A percentile compares a stretch with the other conserved stretches of the same genome.
phyloP scores from a whole-genome alignment of 30 jellyfish, hydroid and myxozoan genomes.

The Hydractinia echinata region DNA sequence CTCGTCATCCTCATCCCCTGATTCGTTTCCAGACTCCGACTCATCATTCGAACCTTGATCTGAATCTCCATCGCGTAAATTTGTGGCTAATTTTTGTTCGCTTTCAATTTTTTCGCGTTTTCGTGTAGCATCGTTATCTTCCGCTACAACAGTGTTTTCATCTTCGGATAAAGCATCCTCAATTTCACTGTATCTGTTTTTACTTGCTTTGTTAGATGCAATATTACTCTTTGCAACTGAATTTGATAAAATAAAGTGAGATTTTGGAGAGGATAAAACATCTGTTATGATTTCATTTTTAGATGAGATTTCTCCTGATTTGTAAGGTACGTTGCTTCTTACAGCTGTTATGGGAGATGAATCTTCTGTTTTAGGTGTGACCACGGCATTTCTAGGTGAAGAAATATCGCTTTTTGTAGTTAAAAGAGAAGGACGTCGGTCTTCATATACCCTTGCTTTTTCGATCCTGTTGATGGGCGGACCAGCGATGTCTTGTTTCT shows the following conservation, averaged over 20 bases:
- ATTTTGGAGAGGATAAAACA: background rate
- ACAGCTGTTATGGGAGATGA: background rate
- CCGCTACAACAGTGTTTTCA: conserved; percentile 25
- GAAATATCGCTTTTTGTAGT: background rate
- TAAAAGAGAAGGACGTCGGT: background rate
- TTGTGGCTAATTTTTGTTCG: conserved; percentile 9
- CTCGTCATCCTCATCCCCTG: conserved; percentile 4
- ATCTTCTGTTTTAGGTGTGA: no score
- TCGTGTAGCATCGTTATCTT: conserved; percentile 30
- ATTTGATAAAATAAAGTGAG: no score
- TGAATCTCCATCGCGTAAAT: background rate
- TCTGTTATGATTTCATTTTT: conserved; percentile 11
- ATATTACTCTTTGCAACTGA: no score
- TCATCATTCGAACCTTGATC: background rate
- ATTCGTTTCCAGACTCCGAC: conserved; percentile 3
- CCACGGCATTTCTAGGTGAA: background rate
- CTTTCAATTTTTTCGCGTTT: conserved; percentile 16
- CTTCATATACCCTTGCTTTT: background rate
- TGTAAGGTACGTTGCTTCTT: background rate
- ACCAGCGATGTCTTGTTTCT: conserved; percentile 20
- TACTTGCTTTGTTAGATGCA: no score
- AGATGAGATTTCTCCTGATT: background rate
- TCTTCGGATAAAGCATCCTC: conserved; percentile 12
- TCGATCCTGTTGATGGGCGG: background rate
- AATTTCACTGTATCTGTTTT: background rate